Evolutionary conservation across 2,113 vertebrate species (phyloP).

Genomic region (Corythornis madagascariensis): DNA sequence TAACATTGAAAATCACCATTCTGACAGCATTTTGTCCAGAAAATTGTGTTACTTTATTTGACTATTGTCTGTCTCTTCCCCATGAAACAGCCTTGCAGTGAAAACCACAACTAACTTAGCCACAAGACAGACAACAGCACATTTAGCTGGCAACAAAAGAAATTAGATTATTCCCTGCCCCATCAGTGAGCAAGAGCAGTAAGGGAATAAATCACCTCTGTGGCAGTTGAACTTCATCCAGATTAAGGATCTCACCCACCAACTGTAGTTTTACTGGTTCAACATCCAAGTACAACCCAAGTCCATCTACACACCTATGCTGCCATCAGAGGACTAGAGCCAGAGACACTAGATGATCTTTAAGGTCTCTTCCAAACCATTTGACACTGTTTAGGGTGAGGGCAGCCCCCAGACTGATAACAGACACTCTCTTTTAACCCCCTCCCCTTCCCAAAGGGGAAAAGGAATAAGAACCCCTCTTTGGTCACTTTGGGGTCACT

Average conservation of each 20-base stretch:
- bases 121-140: neutral
- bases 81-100: neutral
- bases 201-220: neutral
- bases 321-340: too few relatives aligned
- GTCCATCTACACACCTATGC: neutral
- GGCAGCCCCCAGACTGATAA: too few relatives aligned
- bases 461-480: too few relatives aligned
- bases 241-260: neutral
- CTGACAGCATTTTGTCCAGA: neutral
- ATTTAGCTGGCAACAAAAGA: neutral
- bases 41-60: neutral
- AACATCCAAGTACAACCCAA: neutral
- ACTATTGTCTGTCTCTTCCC: neutral
- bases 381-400: too few relatives aligned
- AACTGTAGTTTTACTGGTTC: neutral
- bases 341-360: too few relatives aligned
- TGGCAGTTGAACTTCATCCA: neutral
- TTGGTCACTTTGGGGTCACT: too few relatives aligned
- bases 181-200: neutral
- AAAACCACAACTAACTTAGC: neutral
- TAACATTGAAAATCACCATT: neutral
- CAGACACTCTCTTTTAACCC: too few relatives aligned
- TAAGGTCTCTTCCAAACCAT: too few relatives aligned
- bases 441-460: too few relatives aligned
- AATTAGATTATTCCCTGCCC: slow-evolving; percentile 3